These are phyloP conservation scores for Achroia grisella DNA, from an alignment of 1,140 invertebrate species.

Conservation along the genomic window DNA sequence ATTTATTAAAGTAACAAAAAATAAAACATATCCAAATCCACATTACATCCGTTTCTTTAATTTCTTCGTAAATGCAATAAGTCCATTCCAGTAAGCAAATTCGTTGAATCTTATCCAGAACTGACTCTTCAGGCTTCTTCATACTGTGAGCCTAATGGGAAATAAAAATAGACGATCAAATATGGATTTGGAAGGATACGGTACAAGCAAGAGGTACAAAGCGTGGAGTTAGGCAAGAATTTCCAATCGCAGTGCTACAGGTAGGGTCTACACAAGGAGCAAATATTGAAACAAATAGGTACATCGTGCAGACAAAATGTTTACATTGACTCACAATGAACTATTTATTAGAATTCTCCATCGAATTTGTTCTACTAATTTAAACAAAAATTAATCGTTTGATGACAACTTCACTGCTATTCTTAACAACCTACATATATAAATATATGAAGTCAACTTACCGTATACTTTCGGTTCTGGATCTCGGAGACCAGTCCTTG, in stretches of 20 bases:
- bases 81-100: constrained; percentile 26
- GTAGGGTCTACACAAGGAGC: too few species aligned
- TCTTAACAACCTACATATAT: too few species aligned
- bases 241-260: too few species aligned
- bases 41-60: constrained; percentile 38
- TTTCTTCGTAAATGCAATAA: constrained; percentile 56
- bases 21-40: constrained; percentile 54
- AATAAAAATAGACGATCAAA: constrained; percentile 44
- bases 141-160: constrained; percentile 65
- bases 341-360: too few species aligned
- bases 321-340: too few species aligned
- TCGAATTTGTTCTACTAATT: too few species aligned
- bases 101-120: constrained; percentile 23
- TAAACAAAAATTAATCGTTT: too few species aligned
- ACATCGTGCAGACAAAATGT: too few species aligned
- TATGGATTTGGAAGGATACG: constrained; percentile 47
- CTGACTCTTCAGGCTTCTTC: constrained; percentile 35
- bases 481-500: constrained; percentile 86
- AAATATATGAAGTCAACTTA: constrained; percentile 43
- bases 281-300: too few species aligned
- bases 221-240: too few species aligned
- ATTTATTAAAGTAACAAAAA: constrained; percentile 52
- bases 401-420: too few species aligned
- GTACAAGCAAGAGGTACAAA: background rate
- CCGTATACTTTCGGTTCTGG: constrained; percentile 87